Base-by-base conservation (phyloP, 2,797 vertebrate genomes). In the Poliocrania exsul region DNA sequence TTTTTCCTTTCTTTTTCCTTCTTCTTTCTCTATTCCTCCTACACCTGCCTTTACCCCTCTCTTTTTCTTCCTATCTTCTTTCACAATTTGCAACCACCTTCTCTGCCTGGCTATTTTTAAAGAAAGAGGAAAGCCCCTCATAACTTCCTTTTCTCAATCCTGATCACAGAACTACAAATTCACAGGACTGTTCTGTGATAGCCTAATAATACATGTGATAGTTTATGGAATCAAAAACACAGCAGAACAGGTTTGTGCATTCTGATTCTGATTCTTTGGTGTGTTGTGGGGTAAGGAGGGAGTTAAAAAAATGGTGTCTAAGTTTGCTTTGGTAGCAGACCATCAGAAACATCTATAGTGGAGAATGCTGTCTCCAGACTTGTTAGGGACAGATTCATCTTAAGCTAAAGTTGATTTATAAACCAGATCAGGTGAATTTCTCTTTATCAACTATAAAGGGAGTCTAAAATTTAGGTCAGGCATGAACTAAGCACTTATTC, bases 221-320 rank as follows among this genome's bases (percentile, higher is more conserved):
- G 15, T 35, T 53, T 60, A 49, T 38, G 6, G 84, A 64, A 74
- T 21, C 18, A 72, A 29, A 88, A 67, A 13, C 21, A 40, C 7
- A 53, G 7, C 3, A 44, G 11, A 71, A 38, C 4, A 56, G 6
- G 2, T 54, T 81, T 86, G 16, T 81, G 20, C 13, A n/a, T 40
- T 11, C 33, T 40, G 11, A 33, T 51, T 51, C 50, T 53, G 29
- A 53, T 47, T n/a, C 4, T 33, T 47, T 5, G 0, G 0, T 49
- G 6, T 29, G 11, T 33, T 77, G 16, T n/a, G 19, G 6, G 2
- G 2, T 31, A 53, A 53, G 50, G 28, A 53, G 4, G 0, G 0
- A 0, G 8, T 37, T 16, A 53, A 49, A 31, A 31, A 44, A 29
- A 42, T 24, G 2, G 2, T 44, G 2, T 3, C 11, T 47, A 12